phyloP scores from a whole-genome alignment of 2,888 invertebrate species.

The Thysanoteuthis rhombus region DNA sequence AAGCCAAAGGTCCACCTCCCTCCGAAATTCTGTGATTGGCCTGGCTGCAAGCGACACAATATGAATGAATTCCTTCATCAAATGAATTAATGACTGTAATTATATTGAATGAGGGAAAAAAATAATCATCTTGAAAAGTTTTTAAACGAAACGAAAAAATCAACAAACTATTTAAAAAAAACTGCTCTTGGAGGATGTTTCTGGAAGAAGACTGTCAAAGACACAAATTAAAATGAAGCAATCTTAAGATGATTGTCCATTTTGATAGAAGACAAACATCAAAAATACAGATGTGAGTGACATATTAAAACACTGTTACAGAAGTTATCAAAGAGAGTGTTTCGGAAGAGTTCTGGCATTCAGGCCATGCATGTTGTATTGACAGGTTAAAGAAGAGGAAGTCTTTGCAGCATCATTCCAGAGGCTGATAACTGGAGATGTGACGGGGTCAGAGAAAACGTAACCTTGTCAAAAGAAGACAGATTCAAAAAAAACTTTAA shows the following conservation, averaged over 20 bases:
- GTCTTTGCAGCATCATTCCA: not conserved
- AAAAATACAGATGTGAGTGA: not conserved
- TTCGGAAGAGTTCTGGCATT: not conserved
- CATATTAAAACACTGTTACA: not conserved
- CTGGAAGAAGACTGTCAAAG: not conserved
- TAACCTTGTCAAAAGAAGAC: not conserved
- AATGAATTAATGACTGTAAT: too few relatives aligned
- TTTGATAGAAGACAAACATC: not conserved
- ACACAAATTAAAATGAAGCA: not conserved
- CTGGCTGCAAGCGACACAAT: too few relatives aligned
- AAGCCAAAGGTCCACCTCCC: too few relatives aligned
- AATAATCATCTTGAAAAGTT: too few relatives aligned
- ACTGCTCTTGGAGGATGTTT: not conserved
- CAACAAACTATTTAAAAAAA: not conserved
- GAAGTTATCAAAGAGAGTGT: not conserved
- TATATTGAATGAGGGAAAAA: too few relatives aligned
- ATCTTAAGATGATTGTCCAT: not conserved
- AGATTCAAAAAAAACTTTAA: not conserved
- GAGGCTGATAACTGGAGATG: not conserved
- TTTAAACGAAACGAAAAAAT: not conserved
- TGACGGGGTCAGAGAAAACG: not conserved
- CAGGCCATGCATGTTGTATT: not conserved
- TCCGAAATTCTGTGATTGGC: too few relatives aligned
- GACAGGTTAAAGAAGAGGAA: not conserved
- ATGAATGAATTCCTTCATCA: too few relatives aligned